Evolutionary conservation across 2,797 vertebrate species (phyloP), one percentile per base, ranked within the genome.

Genomic region (Rhinella marina): DNA sequence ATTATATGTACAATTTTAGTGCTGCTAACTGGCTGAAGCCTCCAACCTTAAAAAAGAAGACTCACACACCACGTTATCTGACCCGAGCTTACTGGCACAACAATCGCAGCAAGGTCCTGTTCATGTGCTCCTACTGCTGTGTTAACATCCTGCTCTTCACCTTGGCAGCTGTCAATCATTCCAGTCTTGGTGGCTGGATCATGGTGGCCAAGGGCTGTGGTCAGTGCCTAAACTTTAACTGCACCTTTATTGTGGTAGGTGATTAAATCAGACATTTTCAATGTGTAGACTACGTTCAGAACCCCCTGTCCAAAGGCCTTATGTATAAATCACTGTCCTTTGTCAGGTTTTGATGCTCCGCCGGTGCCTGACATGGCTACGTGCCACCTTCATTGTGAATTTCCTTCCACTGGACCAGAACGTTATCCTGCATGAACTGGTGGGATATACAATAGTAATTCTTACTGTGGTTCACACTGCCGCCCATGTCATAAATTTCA

Each of bases 161-260:
- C 0, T 23, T 87, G 0, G 96, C 95, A 0, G 91, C 96, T 52
- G 87, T 93, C 85, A 90, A 59, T 56, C 91, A 97, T 62, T 21
- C 84, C 0, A 7, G 90, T 0, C 92, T 87, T 0, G 94, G 96
- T 0, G 66, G 48, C 82, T 96, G 94, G 91, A 84, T 93, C 91
- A 94, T 93, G 93, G 78, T 97, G 90, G 97, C 97, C 84, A 96
- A 94, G 29, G 97, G 96, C 90, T 97, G 97, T 0, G 96, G 97
- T 1, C 96, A 96, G 85, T 97, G 97, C 87, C 95, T 98, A 90
- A 97, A 97, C 94, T 96, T 98, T 90, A 96, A 97, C 96, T 97
- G 97, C 82, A 95, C 96, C 62, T 96, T 98, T 25, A 90, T 98
- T 3, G 93, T 95, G 92, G 97, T 97, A 93, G 92, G 94, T 88